phyloP scores from a whole-genome alignment of 2,888 invertebrate genomes.

The Sarcophaga subvicina region DNA sequence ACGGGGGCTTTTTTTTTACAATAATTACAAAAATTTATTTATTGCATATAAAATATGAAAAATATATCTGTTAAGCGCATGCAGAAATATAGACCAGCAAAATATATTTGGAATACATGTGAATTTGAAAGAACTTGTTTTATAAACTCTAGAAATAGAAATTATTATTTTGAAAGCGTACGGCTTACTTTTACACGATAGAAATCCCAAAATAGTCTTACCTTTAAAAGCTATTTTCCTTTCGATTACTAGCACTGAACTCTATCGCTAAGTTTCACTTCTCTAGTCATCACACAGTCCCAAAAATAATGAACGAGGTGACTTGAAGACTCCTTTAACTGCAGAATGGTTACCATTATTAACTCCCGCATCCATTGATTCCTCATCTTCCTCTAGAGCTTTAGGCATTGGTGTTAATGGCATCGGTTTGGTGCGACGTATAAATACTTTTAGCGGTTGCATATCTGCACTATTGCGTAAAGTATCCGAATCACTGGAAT shows the following conservation, averaged over 20 bases:
- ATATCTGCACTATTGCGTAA: slow-evolving; percentile 64
- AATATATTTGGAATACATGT: background rate
- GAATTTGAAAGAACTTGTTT: background rate
- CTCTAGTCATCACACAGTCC: slow-evolving; percentile 70
- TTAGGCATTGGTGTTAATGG: slow-evolving; percentile 62
- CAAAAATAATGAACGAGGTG: slow-evolving; percentile 71
- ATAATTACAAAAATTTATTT: background rate
- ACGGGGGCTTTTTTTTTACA: background rate
- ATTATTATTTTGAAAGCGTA: background rate
- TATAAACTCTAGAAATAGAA: background rate
- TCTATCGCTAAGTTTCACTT: background rate
- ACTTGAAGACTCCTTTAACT: slow-evolving; percentile 34
- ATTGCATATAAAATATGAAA: background rate
- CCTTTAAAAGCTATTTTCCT: background rate
- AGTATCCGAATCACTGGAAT: slow-evolving; percentile 72
- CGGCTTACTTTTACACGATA: background rate
- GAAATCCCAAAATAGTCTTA: background rate
- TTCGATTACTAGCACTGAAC: background rate
- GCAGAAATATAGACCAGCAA: background rate
- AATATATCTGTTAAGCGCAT: background rate
- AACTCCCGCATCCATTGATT: background rate
- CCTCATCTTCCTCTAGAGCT: slow-evolving; percentile 2
- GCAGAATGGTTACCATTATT: slow-evolving; percentile 6
- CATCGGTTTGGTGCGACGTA: slow-evolving; percentile 66
- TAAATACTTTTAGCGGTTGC: slow-evolving; percentile 70